Conservation (phyloP, 2,888 invertebrate genomes). For the Drosophila barbarae region DNA sequence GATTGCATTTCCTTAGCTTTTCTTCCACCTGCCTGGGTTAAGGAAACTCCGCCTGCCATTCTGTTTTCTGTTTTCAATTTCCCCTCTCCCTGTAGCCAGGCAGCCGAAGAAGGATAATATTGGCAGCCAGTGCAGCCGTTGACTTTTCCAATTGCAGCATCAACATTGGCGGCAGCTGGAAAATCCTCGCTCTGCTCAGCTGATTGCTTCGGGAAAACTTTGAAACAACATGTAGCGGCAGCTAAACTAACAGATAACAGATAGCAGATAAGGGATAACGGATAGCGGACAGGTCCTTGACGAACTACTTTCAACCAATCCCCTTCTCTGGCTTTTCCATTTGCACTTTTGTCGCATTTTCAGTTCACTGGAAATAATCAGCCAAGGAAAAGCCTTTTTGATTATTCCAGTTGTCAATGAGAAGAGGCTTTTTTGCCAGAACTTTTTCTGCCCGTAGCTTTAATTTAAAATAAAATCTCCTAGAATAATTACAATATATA, state of each 20-base stretch:
- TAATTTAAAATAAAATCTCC: not conserved
- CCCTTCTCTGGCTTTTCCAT: conserved; percentile 47
- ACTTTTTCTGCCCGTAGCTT: not conserved
- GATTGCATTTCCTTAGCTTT: conserved; percentile 62
- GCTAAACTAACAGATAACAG: conserved; percentile 55
- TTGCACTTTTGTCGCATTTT: conserved; percentile 51
- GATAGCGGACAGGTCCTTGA: conserved; percentile 15
- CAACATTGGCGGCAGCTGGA: conserved; percentile 24
- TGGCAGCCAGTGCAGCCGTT: conserved; percentile 67
- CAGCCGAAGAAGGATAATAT: conserved; percentile 32
- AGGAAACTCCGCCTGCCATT: conserved; percentile 41
- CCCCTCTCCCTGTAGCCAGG: conserved; percentile 17
- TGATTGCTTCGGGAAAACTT: conserved; percentile 68
- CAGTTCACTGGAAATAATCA: conserved; percentile 68
- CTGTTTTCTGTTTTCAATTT: conserved; percentile 62
- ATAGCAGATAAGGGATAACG: conserved; percentile 25
- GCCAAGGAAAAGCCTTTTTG: conserved; percentile 60
- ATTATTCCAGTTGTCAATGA: conserved; percentile 56
- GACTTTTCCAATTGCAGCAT: conserved; percentile 69
- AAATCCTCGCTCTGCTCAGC: conserved; percentile 11
- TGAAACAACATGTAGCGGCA: conserved; percentile 58
- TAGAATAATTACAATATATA: not conserved
- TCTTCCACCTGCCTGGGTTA: conserved; percentile 39
- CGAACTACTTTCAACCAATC: conserved; percentile 27
- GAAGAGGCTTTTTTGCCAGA: not conserved